Conservation (phyloP, 2,888 invertebrate species). For the Leucozona laternaria region DNA sequence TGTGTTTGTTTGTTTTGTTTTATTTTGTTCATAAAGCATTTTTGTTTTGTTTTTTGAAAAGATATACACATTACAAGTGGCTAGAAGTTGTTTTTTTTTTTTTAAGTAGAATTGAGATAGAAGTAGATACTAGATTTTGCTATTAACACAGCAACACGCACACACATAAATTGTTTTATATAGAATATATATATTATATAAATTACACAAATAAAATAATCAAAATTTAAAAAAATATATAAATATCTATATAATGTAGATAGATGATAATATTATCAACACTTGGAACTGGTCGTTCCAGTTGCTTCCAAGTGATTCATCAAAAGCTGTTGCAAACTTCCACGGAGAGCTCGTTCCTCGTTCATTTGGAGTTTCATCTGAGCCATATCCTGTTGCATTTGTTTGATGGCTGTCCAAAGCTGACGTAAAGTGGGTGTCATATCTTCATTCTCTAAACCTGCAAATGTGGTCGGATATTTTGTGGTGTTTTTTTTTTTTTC, state of each 20-base stretch:
- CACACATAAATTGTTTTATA: constrained; percentile 51
- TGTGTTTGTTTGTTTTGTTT: constrained; percentile 29
- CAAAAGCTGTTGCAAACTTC: constrained; percentile 83
- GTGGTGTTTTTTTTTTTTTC: constrained; percentile 51
- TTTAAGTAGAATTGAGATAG: constrained; percentile 52
- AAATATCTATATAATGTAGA: neutral
- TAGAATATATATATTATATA: constrained; percentile 54
- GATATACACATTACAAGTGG: constrained; percentile 31
- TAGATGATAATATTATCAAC: constrained; percentile 55
- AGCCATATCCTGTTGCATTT: constrained; percentile 83
- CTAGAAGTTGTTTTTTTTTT: constrained; percentile 32
- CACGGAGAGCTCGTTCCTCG: constrained; percentile 83
- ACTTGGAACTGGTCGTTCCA: constrained; percentile 79
- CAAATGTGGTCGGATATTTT: constrained; percentile 63
- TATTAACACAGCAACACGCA: constrained; percentile 63
- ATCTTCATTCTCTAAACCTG: constrained; percentile 84
- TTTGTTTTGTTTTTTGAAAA: constrained; percentile 21
- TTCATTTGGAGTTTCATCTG: constrained; percentile 84
- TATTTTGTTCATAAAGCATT: constrained; percentile 68
- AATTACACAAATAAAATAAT: constrained; percentile 54
- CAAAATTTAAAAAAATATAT: constrained; percentile 18
- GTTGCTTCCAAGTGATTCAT: constrained; percentile 83
- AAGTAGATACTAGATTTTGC: constrained; percentile 66
- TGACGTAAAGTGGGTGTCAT: constrained; percentile 83
- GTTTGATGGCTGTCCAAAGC: constrained; percentile 83